Percentiles rank a stretch among this genome's conserved stretches.
These are phyloP conservation scores for Ylistrum balloti DNA, from an alignment of 1,140 invertebrate genomes.

Conservation along the genomic window DNA sequence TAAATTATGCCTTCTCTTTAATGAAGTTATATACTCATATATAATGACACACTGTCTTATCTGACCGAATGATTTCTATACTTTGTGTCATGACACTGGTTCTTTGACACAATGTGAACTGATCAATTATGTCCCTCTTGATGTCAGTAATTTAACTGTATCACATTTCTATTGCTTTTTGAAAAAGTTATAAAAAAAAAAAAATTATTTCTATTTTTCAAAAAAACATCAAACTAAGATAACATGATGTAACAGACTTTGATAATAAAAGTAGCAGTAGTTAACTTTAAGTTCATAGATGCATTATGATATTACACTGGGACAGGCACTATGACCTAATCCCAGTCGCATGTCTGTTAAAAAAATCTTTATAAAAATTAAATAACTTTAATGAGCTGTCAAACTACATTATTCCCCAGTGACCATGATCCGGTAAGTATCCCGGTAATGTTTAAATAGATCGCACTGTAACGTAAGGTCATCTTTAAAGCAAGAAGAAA, in stretches of 20 bases:
- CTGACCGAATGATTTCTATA: neutral
- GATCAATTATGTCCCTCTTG: neutral
- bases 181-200: neutral
- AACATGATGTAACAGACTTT: neutral
- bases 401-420: neutral
- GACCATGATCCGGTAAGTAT: neutral
- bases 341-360: neutral
- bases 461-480: neutral
- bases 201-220: neutral
- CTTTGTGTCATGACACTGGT: no score
- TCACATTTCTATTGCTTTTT: neutral
- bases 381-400: conserved; percentile 18
- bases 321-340: neutral
- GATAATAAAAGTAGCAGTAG: neutral
- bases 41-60: neutral
- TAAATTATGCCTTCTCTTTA: no score
- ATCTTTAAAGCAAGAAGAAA: neutral
- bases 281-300: neutral
- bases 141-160: neutral
- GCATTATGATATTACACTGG: neutral
- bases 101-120: no score
- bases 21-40: no score
- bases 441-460: neutral
- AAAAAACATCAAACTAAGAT: neutral
- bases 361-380: neutral